Evolutionary conservation across 2,888 invertebrate species (phyloP).

Genomic region (Hyposoter dolosus): DNA sequence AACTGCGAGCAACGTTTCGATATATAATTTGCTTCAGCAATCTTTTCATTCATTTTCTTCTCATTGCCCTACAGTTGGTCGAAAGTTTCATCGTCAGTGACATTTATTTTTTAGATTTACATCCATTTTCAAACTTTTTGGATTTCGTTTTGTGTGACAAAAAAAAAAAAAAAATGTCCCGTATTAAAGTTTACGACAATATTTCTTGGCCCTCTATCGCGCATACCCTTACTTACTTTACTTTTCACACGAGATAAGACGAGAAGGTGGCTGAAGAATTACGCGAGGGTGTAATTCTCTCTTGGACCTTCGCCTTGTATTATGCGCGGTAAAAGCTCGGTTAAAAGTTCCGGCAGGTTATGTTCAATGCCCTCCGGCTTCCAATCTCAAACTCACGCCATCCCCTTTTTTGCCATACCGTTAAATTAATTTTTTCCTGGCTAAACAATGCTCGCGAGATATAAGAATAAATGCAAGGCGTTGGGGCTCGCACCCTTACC

Average conservation of each 20-base stretch:
- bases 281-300: conserved; percentile 53
- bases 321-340: conserved; percentile 12
- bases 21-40: background rate
- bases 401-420: conserved; percentile 71
- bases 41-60: background rate
- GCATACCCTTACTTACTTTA: conserved; percentile 32
- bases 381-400: conserved; percentile 43
- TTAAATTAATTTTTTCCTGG: conserved; percentile 85
- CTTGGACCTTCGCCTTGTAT: conserved; percentile 16
- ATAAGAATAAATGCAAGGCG: conserved; percentile 34
- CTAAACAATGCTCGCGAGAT: conserved; percentile 84
- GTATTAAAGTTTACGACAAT: conserved; percentile 20
- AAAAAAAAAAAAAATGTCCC: background rate
- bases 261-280: conserved; percentile 66
- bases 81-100: background rate
- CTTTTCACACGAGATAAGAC: conserved; percentile 64
- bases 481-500: background rate
- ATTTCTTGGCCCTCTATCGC: conserved; percentile 21
- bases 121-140: background rate
- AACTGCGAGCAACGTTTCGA: background rate
- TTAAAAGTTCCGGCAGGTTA: conserved; percentile 36
- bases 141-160: background rate
- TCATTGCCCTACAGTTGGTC: background rate
- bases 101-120: background rate
- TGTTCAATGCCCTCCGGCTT: conserved; percentile 43